Evolutionary conservation across 2,797 vertebrate species (phyloP).

Genomic region (Pantherophis alleghaniensis): DNA sequence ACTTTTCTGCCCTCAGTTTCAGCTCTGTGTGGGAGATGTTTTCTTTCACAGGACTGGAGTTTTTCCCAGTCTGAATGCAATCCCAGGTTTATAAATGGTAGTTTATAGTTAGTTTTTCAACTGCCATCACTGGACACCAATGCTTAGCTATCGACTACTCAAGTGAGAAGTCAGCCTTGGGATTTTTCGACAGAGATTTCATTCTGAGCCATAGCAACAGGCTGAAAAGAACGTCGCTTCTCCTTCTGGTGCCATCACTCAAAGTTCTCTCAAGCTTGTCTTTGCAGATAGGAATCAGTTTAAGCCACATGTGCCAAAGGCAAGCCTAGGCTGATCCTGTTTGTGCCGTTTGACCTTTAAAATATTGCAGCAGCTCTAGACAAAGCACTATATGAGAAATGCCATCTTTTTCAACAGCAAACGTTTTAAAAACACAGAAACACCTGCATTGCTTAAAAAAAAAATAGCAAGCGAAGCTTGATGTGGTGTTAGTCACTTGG

Average conservation of each 20-base stretch:
- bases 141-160: neutral
- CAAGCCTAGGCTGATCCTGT: conserved; percentile 47
- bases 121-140: neutral
- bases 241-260: conserved; percentile 53
- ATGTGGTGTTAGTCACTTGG: neutral
- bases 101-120: neutral
- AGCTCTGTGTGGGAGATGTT: neutral
- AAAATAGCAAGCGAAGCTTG: neutral
- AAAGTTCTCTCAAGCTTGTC: conserved; percentile 39
- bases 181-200: conserved; percentile 1
- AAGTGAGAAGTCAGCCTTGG: neutral
- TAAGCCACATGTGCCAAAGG: conserved; percentile 47
- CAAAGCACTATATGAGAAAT: conserved; percentile 21
- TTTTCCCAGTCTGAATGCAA: neutral
- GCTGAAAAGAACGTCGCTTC: conserved; percentile 49
- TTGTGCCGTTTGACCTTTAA: conserved; percentile 71
- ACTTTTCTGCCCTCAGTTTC: neutral
- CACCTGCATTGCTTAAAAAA: conserved; percentile 1
- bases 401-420: neutral
- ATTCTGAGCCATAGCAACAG: conserved; percentile 3
- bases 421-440: neutral
- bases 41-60: neutral
- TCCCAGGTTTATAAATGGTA: neutral
- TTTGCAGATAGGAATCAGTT: conserved; percentile 71
- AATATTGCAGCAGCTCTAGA: neutral